phyloP scores from a whole-genome alignment of 2,797 vertebrate species.

The Uromys caudimaculatus region DNA sequence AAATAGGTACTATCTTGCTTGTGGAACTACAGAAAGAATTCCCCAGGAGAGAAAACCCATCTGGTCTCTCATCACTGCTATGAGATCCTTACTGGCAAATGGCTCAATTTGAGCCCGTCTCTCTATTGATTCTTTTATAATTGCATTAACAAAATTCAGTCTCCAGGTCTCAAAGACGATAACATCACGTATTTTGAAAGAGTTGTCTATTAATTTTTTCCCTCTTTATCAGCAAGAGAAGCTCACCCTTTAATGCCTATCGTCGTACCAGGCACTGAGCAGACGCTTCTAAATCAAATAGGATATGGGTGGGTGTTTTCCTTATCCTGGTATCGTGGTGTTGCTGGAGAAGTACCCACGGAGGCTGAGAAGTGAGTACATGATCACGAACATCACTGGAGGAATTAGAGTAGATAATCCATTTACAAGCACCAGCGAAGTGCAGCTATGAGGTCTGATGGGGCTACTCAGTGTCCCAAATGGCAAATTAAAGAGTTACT shows the following conservation, averaged over 20 bases:
- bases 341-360: conserved; percentile 50
- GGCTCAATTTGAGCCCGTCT: conserved; percentile 43
- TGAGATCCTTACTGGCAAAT: conserved; percentile 27
- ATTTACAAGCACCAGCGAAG: conserved; percentile 39
- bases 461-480: not conserved
- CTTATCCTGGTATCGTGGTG: not conserved
- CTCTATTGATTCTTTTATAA: conserved; percentile 42
- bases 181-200: conserved; percentile 52
- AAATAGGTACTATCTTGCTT: not conserved
- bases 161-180: conserved; percentile 27
- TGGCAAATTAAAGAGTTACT: conserved; percentile 49
- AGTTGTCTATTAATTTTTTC: conserved; percentile 42
- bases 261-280: not conserved
- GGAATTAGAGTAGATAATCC: conserved; percentile 57
- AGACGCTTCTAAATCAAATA: conserved; percentile 31
- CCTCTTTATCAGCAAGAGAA: conserved; percentile 41
- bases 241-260: not conserved
- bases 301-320: conserved; percentile 10
- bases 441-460: not conserved
- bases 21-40: conserved; percentile 27
- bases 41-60: not conserved
- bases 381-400: not conserved
- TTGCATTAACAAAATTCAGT: conserved; percentile 53
- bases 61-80: not conserved
- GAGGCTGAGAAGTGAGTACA: conserved; percentile 32